These are phyloP conservation scores for Pandion haliaetus DNA, from an alignment of 2,113 vertebrate genomes.

Conservation along the genomic window DNA sequence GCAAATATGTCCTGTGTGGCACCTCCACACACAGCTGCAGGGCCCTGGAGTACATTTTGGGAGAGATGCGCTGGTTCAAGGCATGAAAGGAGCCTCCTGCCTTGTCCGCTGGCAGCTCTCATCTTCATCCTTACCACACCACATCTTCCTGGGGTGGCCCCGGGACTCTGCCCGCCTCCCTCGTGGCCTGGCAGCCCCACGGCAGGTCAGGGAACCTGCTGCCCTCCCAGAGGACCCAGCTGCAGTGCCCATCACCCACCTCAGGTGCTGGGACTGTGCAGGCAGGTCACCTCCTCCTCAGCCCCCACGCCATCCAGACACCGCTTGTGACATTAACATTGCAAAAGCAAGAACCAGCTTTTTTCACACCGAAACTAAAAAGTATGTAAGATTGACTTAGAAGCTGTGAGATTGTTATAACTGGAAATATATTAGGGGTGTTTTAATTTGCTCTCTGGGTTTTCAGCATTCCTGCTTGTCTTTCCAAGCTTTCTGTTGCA, in stretches of 20 bases:
- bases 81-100: background rate
- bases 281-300: background rate
- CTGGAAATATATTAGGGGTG: background rate
- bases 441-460: background rate
- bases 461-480: background rate
- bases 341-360: background rate
- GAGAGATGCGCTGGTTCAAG: background rate
- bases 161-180: background rate
- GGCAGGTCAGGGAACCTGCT: background rate
- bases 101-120: background rate
- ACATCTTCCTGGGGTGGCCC: background rate
- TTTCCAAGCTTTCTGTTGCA: background rate
- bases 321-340: background rate
- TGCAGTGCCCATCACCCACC: background rate
- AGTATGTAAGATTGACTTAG: background rate
- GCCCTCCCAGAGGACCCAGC: background rate
- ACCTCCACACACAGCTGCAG: background rate
- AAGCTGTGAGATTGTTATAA: background rate
- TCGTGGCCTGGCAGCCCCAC: background rate
- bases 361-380: background rate
- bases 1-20: background rate
- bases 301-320: accelerated
- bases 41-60: background rate
- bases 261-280: background rate
- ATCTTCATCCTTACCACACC: background rate